A percentile compares a stretch with the other conserved stretches of the same genome.
Conservation (phyloP, 2,113 vertebrate genomes). For the Megaptera novaeangliae region DNA sequence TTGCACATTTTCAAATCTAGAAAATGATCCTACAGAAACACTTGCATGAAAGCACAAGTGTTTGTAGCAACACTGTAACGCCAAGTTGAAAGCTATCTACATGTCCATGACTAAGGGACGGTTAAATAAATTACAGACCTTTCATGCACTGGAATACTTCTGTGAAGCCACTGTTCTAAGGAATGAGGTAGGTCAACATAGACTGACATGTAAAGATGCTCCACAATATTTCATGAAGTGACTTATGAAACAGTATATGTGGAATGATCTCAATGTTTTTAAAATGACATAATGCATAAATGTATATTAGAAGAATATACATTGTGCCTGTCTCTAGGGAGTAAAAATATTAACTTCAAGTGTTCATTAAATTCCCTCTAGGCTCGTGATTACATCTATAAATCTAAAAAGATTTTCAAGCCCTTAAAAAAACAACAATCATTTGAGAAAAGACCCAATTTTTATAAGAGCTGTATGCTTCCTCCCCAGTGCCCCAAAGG, state of each 20-base stretch:
- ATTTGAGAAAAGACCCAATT: background rate
- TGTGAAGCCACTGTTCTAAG: background rate
- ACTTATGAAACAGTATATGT: background rate
- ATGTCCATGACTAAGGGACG: background rate
- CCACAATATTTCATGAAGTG: background rate
- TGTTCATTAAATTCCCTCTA: background rate
- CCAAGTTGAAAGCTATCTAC: background rate
- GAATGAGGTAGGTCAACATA: constrained; percentile 19
- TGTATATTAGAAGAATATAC: background rate
- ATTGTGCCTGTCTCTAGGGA: background rate
- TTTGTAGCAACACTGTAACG: background rate
- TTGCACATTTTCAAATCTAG: background rate
- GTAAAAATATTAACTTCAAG: background rate
- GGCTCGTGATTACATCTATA: background rate
- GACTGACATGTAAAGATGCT: background rate
- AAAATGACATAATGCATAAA: background rate
- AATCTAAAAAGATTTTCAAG: background rate
- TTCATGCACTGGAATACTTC: background rate
- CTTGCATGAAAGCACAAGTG: background rate
- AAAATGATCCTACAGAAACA: background rate
- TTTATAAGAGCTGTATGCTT: background rate
- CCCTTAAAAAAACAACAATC: background rate
- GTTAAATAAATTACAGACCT: background rate
- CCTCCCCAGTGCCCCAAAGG: background rate
- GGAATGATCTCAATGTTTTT: background rate